phyloP scores from a whole-genome alignment of 2,888 invertebrate species.

The Cacoxenus indagator region DNA sequence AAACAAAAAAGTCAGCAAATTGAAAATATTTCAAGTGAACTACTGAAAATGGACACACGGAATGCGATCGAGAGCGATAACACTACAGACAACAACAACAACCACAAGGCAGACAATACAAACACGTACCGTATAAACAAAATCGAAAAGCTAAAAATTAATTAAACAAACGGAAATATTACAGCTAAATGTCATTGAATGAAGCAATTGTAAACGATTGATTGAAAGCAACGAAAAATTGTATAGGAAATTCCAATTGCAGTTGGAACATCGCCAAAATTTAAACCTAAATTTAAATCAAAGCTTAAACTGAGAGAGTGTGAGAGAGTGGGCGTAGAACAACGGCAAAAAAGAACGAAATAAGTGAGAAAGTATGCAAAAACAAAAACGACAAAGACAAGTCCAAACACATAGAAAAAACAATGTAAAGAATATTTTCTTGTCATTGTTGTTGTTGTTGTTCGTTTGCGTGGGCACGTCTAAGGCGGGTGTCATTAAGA shows the following conservation, averaged over 20 bases:
- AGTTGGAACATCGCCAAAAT: no score
- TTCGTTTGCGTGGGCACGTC: slow-evolving; percentile 33
- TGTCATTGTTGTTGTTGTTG: slow-evolving; percentile 1
- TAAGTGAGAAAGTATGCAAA: slow-evolving; percentile 20
- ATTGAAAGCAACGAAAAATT: slow-evolving; percentile 20
- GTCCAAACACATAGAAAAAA: slow-evolving; percentile 23
- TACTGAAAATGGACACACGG: slow-evolving; percentile 45
- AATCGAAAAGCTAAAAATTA: slow-evolving; percentile 1
- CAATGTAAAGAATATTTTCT: slow-evolving; percentile 22
- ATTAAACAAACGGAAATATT: slow-evolving; percentile 13
- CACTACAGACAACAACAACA: neutral
- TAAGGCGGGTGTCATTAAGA: slow-evolving; percentile 52
- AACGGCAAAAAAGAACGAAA: slow-evolving; percentile 3
- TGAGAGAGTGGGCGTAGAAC: neutral
- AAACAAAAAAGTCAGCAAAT: slow-evolving; percentile 10
- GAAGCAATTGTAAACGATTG: slow-evolving; percentile 30
- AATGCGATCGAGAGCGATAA: slow-evolving; percentile 14
- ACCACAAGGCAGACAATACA: neutral
- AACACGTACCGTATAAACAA: neutral
- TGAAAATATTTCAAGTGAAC: slow-evolving; percentile 17
- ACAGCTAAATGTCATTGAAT: slow-evolving; percentile 24
- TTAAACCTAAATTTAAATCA: no score
- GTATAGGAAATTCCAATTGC: neutral
- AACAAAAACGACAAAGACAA: slow-evolving; percentile 30
- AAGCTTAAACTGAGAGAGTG: no score